Base-by-base conservation (phyloP, 1,140 invertebrate genomes). In the Pentalonia nigronervosa region DNA sequence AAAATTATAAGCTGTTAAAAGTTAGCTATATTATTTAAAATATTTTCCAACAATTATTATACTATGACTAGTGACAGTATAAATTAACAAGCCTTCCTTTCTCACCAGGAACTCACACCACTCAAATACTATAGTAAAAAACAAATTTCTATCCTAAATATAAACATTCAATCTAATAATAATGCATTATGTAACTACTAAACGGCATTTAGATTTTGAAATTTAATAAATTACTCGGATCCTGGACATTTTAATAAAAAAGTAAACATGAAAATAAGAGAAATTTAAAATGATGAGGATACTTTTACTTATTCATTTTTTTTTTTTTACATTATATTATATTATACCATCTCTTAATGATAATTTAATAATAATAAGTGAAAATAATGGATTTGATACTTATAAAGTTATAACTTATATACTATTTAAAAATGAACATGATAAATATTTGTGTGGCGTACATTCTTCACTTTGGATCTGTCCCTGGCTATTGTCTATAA, bases 221-320 rank as follows among this genome's bases (percentile, higher is more conserved):
- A n/a, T 76, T n/a, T 76, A 76, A 76, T 76, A 76, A 76, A 76
- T n/a, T n/a, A 76, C n/a, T 76, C n/a, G 14, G n/a, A 76, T n/a
- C n/a, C 14, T n/a, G n/a, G 60, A n/a, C 11, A n/a, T 67, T n/a
- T 76, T 34, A 76, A n/a, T 76, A 67, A 60, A 14, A 11, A 30
- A 30, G 0, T 9, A 25, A 25, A 14, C 60, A 67, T 67, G 7
- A n/a, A 17, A 76, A 76, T n/a, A 3, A 76, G 30, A 76, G 17
- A n/a, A 76, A 76, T 76, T 76, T 53, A 21, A 53, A 53, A 76
- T 7, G n/a, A 34, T 6, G 6, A 4, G 17, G 21, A 20, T 76
- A 17, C 60, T 76, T 76, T 34, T 76, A 67, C 30, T n/a, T 67
- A 14, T 67, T 67, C 60, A 11, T 67, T n/a, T n/a, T 67, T 23